These are phyloP conservation scores for Rutpela maculata DNA, from an alignment of 2,888 invertebrate genomes.

Conservation along the genomic window DNA sequence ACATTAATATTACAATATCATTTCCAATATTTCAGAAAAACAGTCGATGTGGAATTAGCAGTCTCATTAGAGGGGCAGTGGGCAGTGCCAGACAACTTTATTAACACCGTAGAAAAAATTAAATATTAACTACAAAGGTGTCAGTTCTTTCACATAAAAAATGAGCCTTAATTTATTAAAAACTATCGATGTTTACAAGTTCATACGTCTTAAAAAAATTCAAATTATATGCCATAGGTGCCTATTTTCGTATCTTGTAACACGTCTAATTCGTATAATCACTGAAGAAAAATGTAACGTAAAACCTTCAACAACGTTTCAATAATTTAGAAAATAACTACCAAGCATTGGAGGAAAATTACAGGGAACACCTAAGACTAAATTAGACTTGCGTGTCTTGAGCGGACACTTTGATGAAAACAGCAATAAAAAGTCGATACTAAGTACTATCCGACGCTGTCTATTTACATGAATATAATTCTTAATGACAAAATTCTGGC, in stretches of 20 bases:
- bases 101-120: too few species aligned
- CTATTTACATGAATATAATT: slow-evolving; percentile 36
- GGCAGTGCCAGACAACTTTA: too few species aligned
- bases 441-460: slow-evolving; percentile 44
- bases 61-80: too few species aligned
- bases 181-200: slow-evolving; percentile 1
- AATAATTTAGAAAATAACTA: slow-evolving; percentile 59
- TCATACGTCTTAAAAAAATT: background rate
- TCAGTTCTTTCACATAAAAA: background rate
- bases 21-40: too few species aligned
- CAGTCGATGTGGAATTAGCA: too few species aligned
- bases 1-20: too few species aligned
- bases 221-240: background rate
- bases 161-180: background rate
- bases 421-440: slow-evolving; percentile 53
- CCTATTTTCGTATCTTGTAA: slow-evolving; percentile 56
- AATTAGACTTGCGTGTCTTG: slow-evolving; percentile 60
- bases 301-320: slow-evolving; percentile 52
- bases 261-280: slow-evolving; percentile 51
- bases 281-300: slow-evolving; percentile 52
- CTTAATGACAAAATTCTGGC: background rate
- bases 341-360: slow-evolving; percentile 56
- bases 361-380: slow-evolving; percentile 57
- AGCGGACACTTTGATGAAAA: slow-evolving; percentile 49
- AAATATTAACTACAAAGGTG: too few species aligned